Evolutionary conservation across 2,797 vertebrate genomes (phyloP).

Genomic region (Coregonus suidteri): DNA sequence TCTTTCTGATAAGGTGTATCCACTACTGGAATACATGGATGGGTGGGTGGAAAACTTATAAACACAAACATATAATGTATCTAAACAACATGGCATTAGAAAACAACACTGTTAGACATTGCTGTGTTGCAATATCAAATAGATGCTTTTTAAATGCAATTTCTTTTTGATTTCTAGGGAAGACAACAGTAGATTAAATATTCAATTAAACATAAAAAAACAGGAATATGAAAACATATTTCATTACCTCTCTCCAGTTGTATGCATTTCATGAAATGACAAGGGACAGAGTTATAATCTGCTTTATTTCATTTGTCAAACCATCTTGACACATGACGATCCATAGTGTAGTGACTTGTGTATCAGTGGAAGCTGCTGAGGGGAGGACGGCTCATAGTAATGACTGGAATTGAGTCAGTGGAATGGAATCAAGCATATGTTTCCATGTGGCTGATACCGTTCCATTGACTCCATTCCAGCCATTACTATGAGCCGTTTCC

Average conservation of each 20-base stretch:
- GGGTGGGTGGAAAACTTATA: neutral
- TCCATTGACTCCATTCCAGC: too few species aligned
- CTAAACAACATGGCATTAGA: neutral
- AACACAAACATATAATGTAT: neutral
- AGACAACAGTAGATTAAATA: neutral
- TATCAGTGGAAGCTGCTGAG: too few species aligned
- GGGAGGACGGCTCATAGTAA: too few species aligned
- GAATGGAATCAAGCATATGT: too few species aligned
- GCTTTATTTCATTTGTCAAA: constrained; percentile 34
- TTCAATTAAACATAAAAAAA: neutral
- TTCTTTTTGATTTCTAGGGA: neutral
- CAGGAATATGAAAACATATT: neutral
- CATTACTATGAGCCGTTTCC: too few species aligned
- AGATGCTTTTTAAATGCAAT: neutral
- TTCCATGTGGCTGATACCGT: too few species aligned
- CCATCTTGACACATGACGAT: neutral
- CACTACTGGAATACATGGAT: neutral
- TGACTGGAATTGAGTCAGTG: too few species aligned
- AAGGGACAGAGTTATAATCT: neutral
- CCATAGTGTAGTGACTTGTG: constrained; percentile 7
- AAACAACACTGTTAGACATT: neutral
- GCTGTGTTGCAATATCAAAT: neutral
- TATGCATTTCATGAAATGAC: neutral
- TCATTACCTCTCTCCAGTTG: neutral
- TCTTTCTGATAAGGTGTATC: constrained; percentile 13